Percentiles rank a stretch among this genome's conserved stretches.
Evolutionary conservation across 2,888 invertebrate species (phyloP).

Genomic region (Odontothrips loti): DNA sequence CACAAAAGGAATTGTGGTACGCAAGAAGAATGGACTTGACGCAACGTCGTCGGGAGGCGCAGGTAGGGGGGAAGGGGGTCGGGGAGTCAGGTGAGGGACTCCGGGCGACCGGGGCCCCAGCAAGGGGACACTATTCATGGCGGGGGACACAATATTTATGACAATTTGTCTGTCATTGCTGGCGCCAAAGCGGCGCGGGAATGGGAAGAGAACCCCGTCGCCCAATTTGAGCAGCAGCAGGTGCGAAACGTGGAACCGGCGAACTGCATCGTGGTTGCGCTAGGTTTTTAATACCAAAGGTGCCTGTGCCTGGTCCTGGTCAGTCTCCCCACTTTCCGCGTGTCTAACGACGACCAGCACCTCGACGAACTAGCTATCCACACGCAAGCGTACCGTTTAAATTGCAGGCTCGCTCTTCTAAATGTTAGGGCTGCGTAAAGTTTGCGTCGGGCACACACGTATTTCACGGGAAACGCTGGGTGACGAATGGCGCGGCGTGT

Average conservation of each 20-base stretch:
- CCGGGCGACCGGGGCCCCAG: neutral
- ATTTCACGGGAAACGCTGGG: too few species aligned
- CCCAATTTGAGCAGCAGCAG: neutral
- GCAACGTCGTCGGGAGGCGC: neutral
- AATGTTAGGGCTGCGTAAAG: too few species aligned
- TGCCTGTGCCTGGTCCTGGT: too few species aligned
- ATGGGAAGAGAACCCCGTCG: neutral
- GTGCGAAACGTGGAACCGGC: neutral
- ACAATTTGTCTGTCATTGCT: constrained; percentile 25
- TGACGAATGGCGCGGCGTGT: neutral
- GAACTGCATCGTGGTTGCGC: too few species aligned
- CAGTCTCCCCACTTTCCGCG: too few species aligned
- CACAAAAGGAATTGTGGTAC: constrained; percentile 24
- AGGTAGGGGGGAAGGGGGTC: neutral
- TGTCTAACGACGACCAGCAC: too few species aligned
- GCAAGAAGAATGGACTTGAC: constrained; percentile 24
- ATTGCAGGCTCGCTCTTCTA: too few species aligned
- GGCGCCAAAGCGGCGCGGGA: neutral
- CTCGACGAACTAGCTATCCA: too few species aligned
- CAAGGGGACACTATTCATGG: constrained; percentile 26
- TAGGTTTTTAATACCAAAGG: too few species aligned
- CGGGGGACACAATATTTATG: constrained; percentile 20
- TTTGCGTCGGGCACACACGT: too few species aligned
- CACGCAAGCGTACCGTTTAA: too few species aligned
- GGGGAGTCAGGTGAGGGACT: neutral